A percentile compares a stretch with the other conserved stretches of the same genome.
Conservation (phyloP, 92 coral and sea anemone species). For the Epizoanthus illoricatus region DNA sequence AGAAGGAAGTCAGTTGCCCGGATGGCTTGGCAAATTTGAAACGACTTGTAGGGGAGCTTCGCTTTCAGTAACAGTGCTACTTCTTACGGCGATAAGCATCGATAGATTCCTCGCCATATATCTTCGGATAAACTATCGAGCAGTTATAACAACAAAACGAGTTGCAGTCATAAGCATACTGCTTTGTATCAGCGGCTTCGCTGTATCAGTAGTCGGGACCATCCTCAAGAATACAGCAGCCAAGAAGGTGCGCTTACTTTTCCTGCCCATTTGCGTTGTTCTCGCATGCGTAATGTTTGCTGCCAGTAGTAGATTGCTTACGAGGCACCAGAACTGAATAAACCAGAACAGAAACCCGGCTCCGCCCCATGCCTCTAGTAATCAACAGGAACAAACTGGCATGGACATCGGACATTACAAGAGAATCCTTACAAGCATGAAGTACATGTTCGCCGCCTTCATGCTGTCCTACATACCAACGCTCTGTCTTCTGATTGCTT, state of each 20-base stretch:
- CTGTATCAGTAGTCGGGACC: not conserved
- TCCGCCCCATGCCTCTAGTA: not conserved
- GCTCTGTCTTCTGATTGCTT: not conserved
- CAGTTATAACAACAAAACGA: not conserved
- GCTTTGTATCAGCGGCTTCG: not conserved
- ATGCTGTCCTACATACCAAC: not conserved
- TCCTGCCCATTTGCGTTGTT: not conserved
- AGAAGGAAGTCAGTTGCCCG: not conserved
- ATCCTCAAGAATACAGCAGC: not conserved
- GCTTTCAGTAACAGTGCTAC: not conserved
- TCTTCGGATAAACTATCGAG: not conserved
- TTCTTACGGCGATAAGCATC: not conserved
- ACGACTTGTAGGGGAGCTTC: not conserved
- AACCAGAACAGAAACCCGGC: not conserved
- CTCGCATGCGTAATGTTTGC: not conserved
- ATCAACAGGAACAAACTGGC: not conserved
- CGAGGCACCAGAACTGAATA: not conserved
- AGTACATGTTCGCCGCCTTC: not conserved
- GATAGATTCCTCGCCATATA: slow-evolving; percentile 3
- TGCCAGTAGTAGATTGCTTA: not conserved
- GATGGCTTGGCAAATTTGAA: not conserved
- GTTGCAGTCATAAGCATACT: not conserved
- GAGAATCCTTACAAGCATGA: not conserved
- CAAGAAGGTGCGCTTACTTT: not conserved
- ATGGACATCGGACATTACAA: not conserved